phyloP scores from a whole-genome alignment of 2,888 invertebrate species.

The Tetrapedia diversipes region DNA sequence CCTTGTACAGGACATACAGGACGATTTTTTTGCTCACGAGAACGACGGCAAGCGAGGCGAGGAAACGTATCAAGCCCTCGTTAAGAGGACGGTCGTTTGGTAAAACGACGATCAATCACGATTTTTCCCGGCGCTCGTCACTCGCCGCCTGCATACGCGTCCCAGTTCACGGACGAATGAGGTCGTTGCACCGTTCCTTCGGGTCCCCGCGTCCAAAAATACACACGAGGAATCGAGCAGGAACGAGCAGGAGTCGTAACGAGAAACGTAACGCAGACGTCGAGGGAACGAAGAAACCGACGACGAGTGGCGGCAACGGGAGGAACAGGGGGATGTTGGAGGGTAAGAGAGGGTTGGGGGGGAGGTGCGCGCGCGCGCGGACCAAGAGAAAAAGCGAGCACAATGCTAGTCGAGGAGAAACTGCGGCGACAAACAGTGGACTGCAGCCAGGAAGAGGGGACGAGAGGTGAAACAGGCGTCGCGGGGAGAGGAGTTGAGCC shows the following conservation, averaged over 20 bases:
- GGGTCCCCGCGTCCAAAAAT: slow-evolving; percentile 66
- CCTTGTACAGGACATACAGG: neutral
- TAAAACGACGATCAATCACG: slow-evolving; percentile 68
- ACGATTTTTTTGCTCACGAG: slow-evolving; percentile 9
- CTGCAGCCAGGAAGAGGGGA: slow-evolving; percentile 46
- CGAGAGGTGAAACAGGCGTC: slow-evolving; percentile 14
- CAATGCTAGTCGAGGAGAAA: slow-evolving; percentile 57
- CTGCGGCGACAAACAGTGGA: slow-evolving; percentile 68
- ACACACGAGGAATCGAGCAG: slow-evolving; percentile 60
- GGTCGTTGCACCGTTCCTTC: slow-evolving; percentile 71
- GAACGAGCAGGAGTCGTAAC: slow-evolving; percentile 52
- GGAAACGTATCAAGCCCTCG: slow-evolving; percentile 59
- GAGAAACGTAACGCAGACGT: slow-evolving; percentile 62
- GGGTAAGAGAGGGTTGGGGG: neutral
- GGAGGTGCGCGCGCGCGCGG: no score
- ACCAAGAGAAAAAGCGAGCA: slow-evolving; percentile 26
- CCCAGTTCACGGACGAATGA: slow-evolving; percentile 47
- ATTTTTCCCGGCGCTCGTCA: slow-evolving; percentile 58
- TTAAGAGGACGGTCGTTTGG: slow-evolving; percentile 48
- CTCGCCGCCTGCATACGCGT: slow-evolving; percentile 48
- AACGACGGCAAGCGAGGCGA: neutral
- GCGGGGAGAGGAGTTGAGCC: neutral
- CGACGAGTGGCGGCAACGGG: neutral
- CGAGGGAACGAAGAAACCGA: slow-evolving; percentile 12
- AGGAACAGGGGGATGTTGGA: neutral